Evolutionary conservation across 2,888 invertebrate species (phyloP).

Genomic region (Caprella mutica): DNA sequence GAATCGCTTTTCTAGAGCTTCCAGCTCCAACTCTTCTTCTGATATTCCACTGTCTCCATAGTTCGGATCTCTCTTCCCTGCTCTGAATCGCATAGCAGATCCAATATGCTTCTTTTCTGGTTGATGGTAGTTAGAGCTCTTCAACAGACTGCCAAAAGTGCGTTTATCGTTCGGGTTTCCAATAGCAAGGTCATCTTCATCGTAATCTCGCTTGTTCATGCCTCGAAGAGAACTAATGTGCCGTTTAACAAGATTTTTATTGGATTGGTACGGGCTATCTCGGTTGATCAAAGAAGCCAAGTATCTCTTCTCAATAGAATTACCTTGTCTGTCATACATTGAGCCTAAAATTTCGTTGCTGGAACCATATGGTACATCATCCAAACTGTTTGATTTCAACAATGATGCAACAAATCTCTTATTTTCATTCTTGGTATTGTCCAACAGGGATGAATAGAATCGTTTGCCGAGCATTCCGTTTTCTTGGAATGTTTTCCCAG

Average conservation of each 20-base stretch:
- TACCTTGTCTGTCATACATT: neutral
- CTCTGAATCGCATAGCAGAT: conserved; percentile 1
- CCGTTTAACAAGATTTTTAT: neutral
- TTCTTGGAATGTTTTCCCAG: neutral
- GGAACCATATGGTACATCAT: neutral
- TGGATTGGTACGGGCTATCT: neutral
- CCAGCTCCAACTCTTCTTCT: conserved; percentile 5
- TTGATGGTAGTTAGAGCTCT: neutral
- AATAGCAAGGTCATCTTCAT: neutral
- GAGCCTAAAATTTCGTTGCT: neutral
- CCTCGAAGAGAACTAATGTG: neutral
- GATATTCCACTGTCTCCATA: neutral
- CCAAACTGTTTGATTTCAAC: neutral
- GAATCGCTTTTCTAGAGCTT: neutral
- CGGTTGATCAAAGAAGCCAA: conserved; percentile 7
- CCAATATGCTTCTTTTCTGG: conserved; percentile 5
- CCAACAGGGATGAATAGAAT: neutral
- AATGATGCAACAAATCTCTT: conserved; percentile 2
- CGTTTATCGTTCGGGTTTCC: neutral
- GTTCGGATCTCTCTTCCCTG: neutral
- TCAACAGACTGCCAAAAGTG: neutral
- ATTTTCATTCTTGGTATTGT: neutral
- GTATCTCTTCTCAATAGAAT: neutral
- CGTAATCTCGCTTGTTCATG: neutral
- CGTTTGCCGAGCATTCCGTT: neutral